Evolutionary conservation across 1,140 invertebrate species (phyloP).

Genomic region (Lepeophtheirus salmonis): DNA sequence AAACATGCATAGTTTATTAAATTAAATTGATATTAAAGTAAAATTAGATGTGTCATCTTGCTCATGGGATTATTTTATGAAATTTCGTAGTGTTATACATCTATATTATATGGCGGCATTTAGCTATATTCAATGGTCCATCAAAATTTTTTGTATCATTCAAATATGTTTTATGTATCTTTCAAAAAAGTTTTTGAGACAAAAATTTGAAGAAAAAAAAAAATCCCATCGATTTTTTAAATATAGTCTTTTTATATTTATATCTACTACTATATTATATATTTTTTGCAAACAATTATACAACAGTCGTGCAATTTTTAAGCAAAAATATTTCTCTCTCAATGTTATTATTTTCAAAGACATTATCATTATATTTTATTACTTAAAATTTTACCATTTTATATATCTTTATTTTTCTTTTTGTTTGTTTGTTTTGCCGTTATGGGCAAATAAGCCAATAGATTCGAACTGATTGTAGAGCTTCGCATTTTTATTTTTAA

Average conservation of each 20-base stretch:
- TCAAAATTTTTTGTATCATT: too few relatives aligned
- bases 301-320: not conserved
- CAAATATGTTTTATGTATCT: not conserved
- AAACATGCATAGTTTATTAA: too few relatives aligned
- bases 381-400: not conserved
- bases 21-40: too few relatives aligned
- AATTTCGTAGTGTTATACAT: too few relatives aligned
- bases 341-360: not conserved
- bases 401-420: not conserved
- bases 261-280: not conserved
- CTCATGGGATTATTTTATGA: too few relatives aligned
- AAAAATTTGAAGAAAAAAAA: not conserved
- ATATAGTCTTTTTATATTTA: not conserved
- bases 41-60: not conserved
- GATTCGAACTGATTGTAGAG: not conserved
- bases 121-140: not conserved
- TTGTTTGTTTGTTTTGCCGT: not conserved
- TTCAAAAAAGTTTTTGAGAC: not conserved
- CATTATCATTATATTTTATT: conserved; percentile 1
- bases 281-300: not conserved
- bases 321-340: not conserved
- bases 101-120: too few relatives aligned
- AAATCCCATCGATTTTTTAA: not conserved
- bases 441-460: not conserved
- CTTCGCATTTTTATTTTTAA: too few relatives aligned